phyloP scores from a whole-genome alignment of 2,113 vertebrate species.

The Lophura nycthemera region DNA sequence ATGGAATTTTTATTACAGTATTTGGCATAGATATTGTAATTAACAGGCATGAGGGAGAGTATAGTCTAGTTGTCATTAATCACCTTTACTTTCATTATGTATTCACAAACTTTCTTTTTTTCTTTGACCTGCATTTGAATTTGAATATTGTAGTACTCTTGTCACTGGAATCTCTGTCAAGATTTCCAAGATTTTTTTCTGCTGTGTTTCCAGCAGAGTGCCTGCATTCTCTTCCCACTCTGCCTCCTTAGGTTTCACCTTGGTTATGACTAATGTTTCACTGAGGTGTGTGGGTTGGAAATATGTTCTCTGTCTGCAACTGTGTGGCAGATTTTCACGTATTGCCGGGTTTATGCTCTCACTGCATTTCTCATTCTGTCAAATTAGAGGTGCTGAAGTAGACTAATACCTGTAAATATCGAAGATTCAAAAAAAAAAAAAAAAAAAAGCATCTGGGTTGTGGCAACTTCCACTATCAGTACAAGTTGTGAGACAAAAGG shows the following conservation, averaged over 20 bases:
- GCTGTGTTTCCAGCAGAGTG: not conserved
- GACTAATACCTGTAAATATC: not conserved
- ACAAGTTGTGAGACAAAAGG: no score
- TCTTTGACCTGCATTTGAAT: conserved; percentile 42
- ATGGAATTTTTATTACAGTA: conserved; percentile 52
- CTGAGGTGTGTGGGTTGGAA: not conserved
- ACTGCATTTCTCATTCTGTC: not conserved
- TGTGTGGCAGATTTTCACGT: not conserved
- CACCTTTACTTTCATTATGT: conserved; percentile 12
- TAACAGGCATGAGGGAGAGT: conserved; percentile 28
- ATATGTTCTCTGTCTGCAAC: not conserved
- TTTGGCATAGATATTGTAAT: conserved; percentile 33
- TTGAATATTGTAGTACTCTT: not conserved
- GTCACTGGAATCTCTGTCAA: not conserved
- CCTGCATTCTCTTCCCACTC: not conserved
- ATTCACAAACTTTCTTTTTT: not conserved
- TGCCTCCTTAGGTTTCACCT: not conserved
- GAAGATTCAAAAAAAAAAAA: not conserved
- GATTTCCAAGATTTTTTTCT: not conserved
- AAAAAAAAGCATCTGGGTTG: not conserved
- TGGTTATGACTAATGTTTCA: not conserved
- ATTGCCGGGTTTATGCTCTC: not conserved
- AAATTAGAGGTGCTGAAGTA: not conserved
- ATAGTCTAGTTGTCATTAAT: conserved; percentile 43
- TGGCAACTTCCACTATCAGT: not conserved